Conservation (phyloP, 2,888 invertebrate genomes). For the Blera fallax region DNA sequence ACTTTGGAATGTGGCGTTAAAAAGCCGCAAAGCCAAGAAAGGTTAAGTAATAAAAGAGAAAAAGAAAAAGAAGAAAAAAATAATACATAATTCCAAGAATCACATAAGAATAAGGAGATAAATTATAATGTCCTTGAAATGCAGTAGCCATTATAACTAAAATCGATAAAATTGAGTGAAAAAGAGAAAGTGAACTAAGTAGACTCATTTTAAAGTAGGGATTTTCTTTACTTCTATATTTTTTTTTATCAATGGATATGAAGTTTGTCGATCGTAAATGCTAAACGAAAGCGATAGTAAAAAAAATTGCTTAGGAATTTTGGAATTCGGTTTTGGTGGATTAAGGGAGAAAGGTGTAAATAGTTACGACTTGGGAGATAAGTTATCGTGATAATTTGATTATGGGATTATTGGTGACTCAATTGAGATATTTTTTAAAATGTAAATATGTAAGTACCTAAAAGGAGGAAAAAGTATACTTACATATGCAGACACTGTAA, state of each 20-base stretch:
- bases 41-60: background rate
- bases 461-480: background rate
- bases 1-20: constrained; percentile 29
- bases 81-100: constrained; percentile 17
- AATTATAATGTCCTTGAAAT: constrained; percentile 41
- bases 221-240: background rate
- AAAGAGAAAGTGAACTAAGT: constrained; percentile 7
- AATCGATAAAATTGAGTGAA: constrained; percentile 31
- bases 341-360: constrained; percentile 27
- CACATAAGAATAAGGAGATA: constrained; percentile 4
- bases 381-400: constrained; percentile 16
- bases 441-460: too few relatives aligned
- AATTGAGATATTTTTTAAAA: background rate
- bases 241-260: background rate
- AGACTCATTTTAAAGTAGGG: background rate
- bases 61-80: background rate
- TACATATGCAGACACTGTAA: background rate
- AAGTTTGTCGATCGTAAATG: background rate
- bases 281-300: constrained; percentile 16
- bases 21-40: constrained; percentile 16
- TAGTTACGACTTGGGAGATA: background rate
- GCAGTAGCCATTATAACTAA: background rate
- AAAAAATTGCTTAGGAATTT: background rate
- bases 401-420: constrained; percentile 9
- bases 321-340: background rate